Evolutionary conservation across 2,113 vertebrate genomes (phyloP).

Genomic region (Chlorodrepanis virens): DNA sequence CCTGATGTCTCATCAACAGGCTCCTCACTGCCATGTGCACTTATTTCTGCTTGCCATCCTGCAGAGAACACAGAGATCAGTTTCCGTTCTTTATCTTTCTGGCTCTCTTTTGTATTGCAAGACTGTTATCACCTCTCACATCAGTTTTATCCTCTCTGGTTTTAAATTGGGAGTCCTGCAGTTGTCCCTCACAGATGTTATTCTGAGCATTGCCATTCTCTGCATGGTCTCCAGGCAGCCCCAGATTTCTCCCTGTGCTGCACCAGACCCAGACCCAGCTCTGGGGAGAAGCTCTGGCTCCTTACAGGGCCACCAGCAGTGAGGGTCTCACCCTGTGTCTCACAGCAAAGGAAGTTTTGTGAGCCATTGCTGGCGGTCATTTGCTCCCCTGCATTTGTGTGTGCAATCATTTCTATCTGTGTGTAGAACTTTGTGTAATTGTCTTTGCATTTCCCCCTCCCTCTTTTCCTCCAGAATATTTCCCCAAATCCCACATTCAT

Average conservation of each 20-base stretch:
- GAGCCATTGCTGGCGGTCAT: rapidly evolving
- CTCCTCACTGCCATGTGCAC: not conserved
- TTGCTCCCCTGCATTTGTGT: not conserved
- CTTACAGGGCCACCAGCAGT: not conserved
- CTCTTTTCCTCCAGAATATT: not conserved
- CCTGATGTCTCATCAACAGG: not conserved
- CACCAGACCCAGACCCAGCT: not conserved
- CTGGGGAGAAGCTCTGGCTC: not conserved
- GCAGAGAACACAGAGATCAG: not conserved
- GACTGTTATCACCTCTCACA: not conserved
- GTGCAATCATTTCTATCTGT: rapidly evolving
- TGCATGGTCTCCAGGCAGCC: not conserved
- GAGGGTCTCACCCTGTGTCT: rapidly evolving
- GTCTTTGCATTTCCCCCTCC: not conserved
- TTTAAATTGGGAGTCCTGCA: not conserved
- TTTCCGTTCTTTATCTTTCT: not conserved
- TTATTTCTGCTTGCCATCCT: not conserved
- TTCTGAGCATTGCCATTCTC: not conserved
- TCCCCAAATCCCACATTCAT: not conserved
- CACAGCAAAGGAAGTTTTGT: not conserved
- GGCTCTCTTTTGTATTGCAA: not conserved
- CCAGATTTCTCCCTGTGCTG: not conserved
- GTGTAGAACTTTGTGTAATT: not conserved
- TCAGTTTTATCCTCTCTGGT: not conserved
- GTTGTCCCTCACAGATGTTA: not conserved